Conservation (phyloP, 2,888 invertebrate genomes). For the Nysson spinosus region DNA sequence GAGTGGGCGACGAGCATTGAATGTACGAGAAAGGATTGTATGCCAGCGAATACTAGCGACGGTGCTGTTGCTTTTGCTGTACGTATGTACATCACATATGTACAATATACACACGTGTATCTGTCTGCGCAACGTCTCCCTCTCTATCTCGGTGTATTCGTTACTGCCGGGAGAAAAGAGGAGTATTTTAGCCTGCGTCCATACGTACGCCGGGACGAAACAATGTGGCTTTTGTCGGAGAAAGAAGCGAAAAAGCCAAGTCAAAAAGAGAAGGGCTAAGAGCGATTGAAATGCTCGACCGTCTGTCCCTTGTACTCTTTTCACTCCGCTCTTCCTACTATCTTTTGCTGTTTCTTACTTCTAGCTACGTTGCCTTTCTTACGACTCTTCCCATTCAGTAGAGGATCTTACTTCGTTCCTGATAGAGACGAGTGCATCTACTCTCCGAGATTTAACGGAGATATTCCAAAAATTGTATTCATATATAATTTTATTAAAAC, state of each 20-base stretch:
- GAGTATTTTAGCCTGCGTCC: conserved; percentile 60
- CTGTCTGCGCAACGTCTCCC: conserved; percentile 36
- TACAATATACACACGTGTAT: neutral
- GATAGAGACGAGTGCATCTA: too few species aligned
- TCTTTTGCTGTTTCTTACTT: neutral
- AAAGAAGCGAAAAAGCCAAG: conserved; percentile 63
- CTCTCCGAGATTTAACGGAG: too few species aligned
- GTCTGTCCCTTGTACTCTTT: conserved; percentile 39
- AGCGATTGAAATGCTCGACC: conserved; percentile 69
- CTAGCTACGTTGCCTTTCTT: conserved; percentile 11
- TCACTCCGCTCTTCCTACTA: neutral
- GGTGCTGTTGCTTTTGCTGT: conserved; percentile 45
- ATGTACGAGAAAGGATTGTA: conserved; percentile 61
- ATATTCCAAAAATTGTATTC: too few species aligned
- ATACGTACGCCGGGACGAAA: conserved; percentile 62
- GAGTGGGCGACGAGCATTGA: conserved; percentile 56
- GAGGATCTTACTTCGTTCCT: too few species aligned
- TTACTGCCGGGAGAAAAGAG: conserved; percentile 40
- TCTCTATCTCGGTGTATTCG: conserved; percentile 33
- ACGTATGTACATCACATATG: conserved; percentile 24
- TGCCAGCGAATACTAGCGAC: conserved; percentile 42
- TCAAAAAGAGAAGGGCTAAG: conserved; percentile 65
- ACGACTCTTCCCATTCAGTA: neutral
- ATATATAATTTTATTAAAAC: too few species aligned
- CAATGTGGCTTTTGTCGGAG: conserved; percentile 67